Base-by-base conservation (phyloP, 2,113 vertebrate genomes). In the Mustelus asterias region DNA sequence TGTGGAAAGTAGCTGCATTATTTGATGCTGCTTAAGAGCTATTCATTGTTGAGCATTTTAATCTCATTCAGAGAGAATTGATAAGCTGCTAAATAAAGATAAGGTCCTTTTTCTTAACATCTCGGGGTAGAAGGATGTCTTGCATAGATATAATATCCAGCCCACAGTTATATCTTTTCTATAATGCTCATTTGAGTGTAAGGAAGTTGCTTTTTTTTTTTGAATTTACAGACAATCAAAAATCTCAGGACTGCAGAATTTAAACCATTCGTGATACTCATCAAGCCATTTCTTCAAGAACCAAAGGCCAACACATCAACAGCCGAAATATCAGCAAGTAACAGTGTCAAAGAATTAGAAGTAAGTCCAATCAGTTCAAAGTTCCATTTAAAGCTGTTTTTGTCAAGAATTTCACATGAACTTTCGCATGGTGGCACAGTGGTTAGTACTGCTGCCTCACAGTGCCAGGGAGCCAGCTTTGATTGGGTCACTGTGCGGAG, bases 201-300 rank as follows among this genome's bases (percentile, higher is more conserved):
- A 94, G 18, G 22, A 65, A 94, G 65, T 70, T 94, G 20, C 37
- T 44, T 22, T 29, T 0, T 41, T 97, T 69, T 1, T 70, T 0
- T 70, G 3, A 96, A 7, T 96, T 96, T 95, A 69, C 97, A 99
- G 99, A 99, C 98, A 16, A 96, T 99, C 96, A 98, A 97, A 96
- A 98, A 97, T 83, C 96, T 99, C 63, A 98, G 98, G 90, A 98
- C 97, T 3, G 96, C 98, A 0, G 98, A 98, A 96, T 99, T 99
- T 97, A 99, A 98, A 96, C 99, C 99, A 2, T 99, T 98, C 0
- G 96, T 99, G 96, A 97, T 99, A 96, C 98, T 98, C 96, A 98
- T 99, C 96, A 98, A 98, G 96, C 98, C 98, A 95, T 97, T 96
- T 1, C 95, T 99, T 96, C 96, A 96, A 14, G 98, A 98, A 41